Conservation (phyloP, 2,888 invertebrate species). For the Pogonocherus hispidulus region DNA sequence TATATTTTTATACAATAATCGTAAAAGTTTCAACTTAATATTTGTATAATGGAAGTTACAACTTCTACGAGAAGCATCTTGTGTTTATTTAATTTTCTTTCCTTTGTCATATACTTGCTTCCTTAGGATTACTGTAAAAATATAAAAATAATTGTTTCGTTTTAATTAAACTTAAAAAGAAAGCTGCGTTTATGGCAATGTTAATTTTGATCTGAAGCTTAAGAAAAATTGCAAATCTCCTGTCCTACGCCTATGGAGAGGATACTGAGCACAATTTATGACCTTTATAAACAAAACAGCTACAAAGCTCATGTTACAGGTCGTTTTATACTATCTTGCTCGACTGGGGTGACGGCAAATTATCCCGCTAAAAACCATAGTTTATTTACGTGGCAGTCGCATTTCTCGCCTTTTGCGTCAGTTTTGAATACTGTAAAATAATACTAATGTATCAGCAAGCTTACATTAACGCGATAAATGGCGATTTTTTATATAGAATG, state of each 20-base stretch:
- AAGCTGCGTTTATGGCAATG: no score
- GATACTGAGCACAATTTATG: constrained; percentile 23
- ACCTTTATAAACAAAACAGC: constrained; percentile 35
- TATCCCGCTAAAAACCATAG: constrained; percentile 29
- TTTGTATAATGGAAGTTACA: no score
- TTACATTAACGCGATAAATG: not conserved
- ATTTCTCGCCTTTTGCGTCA: constrained; percentile 14
- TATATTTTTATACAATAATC: no score
- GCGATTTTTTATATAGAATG: not conserved
- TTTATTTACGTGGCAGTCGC: constrained; percentile 25
- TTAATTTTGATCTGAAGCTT: no score
- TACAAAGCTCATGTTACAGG: constrained; percentile 34
- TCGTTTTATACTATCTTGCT: constrained; percentile 28
- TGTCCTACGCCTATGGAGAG: constrained; percentile 12
- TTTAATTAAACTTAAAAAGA: no score
- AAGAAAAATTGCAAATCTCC: no score
- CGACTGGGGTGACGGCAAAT: constrained; percentile 27
- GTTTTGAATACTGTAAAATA: constrained; percentile 24
- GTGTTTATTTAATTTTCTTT: no score
- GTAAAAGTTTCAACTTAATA: no score
- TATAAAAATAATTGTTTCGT: no score
- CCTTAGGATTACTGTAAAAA: no score
- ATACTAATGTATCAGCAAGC: constrained; percentile 19
- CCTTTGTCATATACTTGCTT: no score
- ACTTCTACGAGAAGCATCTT: no score